These are phyloP conservation scores for Gopherus evgoodei DNA, from an alignment of 2,113 vertebrate species.

Conservation along the genomic window DNA sequence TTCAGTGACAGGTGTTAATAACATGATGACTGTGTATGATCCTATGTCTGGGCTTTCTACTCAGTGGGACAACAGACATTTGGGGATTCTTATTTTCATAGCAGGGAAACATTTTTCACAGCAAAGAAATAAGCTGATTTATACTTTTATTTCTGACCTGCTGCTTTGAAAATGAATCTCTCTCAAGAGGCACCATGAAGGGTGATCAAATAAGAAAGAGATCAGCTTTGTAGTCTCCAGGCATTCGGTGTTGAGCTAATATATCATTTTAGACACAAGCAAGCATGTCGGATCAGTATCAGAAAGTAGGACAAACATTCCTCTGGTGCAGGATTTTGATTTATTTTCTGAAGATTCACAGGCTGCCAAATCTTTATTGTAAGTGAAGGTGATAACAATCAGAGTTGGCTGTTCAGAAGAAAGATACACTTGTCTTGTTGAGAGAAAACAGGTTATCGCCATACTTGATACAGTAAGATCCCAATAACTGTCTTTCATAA, in stretches of 20 bases:
- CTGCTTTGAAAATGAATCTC: neutral
- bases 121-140: neutral
- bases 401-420: neutral
- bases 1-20: neutral
- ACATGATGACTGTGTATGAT: neutral
- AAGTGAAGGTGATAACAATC: rapidly evolving
- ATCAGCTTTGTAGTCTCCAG: neutral
- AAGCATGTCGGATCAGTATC: rapidly evolving
- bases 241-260: neutral
- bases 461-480: neutral
- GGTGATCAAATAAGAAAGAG: neutral
- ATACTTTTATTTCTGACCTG: neutral
- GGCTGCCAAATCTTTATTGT: rapidly evolving
- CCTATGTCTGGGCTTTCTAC: neutral
- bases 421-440: neutral
- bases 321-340: rapidly evolving
- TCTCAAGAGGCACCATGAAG: rapidly evolving
- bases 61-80: neutral
- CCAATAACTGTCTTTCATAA: neutral
- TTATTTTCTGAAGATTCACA: neutral
- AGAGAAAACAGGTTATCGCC: neutral
- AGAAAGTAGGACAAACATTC: neutral
- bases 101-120: neutral
- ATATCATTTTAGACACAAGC: neutral
- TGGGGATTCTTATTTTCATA: neutral